phyloP scores from a whole-genome alignment of 2,113 vertebrate species.

The Nothobranchius furzeri region DNA sequence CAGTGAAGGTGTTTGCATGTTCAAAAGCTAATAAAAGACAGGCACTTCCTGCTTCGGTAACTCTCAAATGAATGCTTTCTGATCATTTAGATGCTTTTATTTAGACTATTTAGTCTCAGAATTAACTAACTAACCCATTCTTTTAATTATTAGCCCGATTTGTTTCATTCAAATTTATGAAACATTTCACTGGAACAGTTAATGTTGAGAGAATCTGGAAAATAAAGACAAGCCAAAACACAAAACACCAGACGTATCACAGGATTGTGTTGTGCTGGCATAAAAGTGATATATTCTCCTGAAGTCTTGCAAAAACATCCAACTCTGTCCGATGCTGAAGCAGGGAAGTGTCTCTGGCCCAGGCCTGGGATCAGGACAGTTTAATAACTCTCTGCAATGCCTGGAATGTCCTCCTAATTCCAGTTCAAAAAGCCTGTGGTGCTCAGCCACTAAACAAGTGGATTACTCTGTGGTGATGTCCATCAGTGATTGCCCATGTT shows the following conservation, averaged over 20 bases:
- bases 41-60: neutral
- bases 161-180: too few relatives aligned
- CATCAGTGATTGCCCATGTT: constrained; percentile 21
- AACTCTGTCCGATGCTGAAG: constrained; percentile 21
- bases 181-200: too few relatives aligned
- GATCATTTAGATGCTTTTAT: too few relatives aligned
- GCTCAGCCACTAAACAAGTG: constrained; percentile 40
- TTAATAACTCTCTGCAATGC: constrained; percentile 76
- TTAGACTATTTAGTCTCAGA: too few relatives aligned
- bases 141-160: too few relatives aligned
- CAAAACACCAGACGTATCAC: neutral
- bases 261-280: neutral
- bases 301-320: constrained; percentile 2
- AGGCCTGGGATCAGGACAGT: constrained; percentile 57
- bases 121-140: too few relatives aligned
- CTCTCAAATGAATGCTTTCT: neutral
- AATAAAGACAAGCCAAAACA: neutral
- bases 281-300: neutral
- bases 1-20: neutral
- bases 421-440: constrained; percentile 57
- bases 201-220: too few relatives aligned
- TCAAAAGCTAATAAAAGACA: neutral
- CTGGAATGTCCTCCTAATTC: constrained; percentile 73
- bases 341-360: constrained; percentile 41
- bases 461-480: constrained; percentile 50